These are phyloP conservation scores for Eulemur rufifrons DNA, from an alignment of 2,113 vertebrate genomes.

Conservation along the genomic window DNA sequence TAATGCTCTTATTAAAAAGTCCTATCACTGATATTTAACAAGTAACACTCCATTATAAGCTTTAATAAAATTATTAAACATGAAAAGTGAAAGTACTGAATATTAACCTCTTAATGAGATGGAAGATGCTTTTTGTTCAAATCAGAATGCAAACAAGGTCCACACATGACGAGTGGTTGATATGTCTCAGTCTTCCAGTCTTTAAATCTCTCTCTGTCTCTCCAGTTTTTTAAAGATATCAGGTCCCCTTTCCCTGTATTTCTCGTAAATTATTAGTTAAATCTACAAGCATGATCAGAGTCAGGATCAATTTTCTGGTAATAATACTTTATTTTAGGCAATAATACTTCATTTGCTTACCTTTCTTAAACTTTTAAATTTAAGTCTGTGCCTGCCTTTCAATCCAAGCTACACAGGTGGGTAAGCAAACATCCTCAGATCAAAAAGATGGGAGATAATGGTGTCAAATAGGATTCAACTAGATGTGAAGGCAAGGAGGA, in stretches of 20 bases:
- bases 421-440: neutral
- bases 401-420: neutral
- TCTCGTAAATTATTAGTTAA: constrained; percentile 27
- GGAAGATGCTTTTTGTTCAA: neutral
- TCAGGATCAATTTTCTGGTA: neutral
- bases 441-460: neutral
- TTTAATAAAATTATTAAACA: constrained; percentile 19
- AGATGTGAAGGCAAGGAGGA: neutral
- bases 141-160: neutral
- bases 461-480: neutral
- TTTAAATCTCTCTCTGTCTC: neutral
- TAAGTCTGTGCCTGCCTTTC: neutral
- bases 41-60: neutral
- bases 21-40: neutral
- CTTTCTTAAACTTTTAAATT: neutral
- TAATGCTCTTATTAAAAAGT: neutral
- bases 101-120: constrained; percentile 14
- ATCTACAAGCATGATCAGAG: neutral
- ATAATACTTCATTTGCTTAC: neutral
- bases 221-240: neutral
- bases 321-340: neutral
- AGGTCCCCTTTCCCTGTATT: neutral
- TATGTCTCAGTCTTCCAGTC: neutral
- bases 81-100: neutral
- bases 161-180: neutral